These are phyloP conservation scores for Aphrophora alni DNA, from an alignment of 2,888 invertebrate species.

Conservation along the genomic window DNA sequence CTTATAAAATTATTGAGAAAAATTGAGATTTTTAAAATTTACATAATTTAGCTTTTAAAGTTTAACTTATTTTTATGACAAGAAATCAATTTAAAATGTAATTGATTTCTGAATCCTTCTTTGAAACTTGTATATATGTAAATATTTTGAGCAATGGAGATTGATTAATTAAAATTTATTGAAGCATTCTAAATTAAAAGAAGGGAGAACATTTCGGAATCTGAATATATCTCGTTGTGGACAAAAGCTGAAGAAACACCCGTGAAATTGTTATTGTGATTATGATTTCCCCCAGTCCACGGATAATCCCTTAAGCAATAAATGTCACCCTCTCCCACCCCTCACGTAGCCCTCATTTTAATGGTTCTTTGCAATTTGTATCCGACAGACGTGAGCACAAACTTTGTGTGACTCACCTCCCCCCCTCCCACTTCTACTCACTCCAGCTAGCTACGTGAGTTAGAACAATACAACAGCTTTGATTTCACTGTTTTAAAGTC, in stretches of 20 bases:
- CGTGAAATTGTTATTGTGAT: constrained; percentile 6
- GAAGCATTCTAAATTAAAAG: neutral
- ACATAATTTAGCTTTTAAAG: too few relatives aligned
- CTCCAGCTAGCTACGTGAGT: neutral
- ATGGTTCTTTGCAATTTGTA: neutral
- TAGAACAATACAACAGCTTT: neutral
- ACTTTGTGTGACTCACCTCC: too few relatives aligned
- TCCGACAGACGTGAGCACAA: neutral
- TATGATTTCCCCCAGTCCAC: neutral
- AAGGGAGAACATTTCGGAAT: neutral
- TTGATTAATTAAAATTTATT: neutral
- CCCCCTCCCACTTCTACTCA: too few relatives aligned
- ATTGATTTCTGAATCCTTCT: too few relatives aligned
- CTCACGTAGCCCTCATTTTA: neutral
- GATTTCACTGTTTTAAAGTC: neutral
- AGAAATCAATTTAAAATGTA: too few relatives aligned
- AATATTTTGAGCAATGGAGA: too few relatives aligned
- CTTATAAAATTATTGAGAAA: too few relatives aligned
- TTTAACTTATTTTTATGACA: too few relatives aligned
- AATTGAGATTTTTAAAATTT: too few relatives aligned
- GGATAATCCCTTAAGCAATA: constrained; percentile 1
- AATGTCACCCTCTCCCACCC: neutral
- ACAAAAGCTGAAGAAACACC: neutral
- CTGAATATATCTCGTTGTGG: neutral
- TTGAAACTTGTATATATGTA: too few relatives aligned